Evolutionary conservation across 2,113 vertebrate species (phyloP), one percentile per base, ranked within the genome.

Genomic region (Charina bottae): DNA sequence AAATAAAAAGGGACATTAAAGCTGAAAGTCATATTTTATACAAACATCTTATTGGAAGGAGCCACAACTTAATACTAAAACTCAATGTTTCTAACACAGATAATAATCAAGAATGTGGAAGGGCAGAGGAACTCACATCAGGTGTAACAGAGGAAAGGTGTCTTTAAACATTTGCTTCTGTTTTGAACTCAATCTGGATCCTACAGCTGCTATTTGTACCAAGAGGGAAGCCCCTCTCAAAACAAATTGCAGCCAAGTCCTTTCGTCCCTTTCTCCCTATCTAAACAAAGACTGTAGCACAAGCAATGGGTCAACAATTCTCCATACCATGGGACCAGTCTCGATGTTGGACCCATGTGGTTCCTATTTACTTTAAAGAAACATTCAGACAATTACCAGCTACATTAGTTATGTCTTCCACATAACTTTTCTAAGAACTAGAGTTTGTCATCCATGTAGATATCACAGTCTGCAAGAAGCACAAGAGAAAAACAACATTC

Each of bases 401-500:
- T 33, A 90, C 33, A 72, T 37, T 17, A 13, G 53, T 55, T 89
- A 89, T 37, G n/a, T 19, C 53, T n/a, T 60, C 84, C 54, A 55
- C 89, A 87, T 83, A 85, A 23, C 13, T 88, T 15, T 78, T 89
- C 26, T 62, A 93, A 62, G 10, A 60, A 87, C 17, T 54, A 28
- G 2, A 13, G 62, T 89, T 72, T 42, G 37, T 46, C 19, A 53
- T 55, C 42, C 62, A 54, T 83, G 78, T 87, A 28, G 49, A 9
- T 56, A 42, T 10, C 5, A 26, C 55, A 60, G 85, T 0, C 86
- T 53, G 62, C 59, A 94, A 60, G 53, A 93, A 53, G 83, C 60
- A n/a, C 88, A 95, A 86, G 90, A 93, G 89, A 15, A 15, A 62
- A 92, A 49, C 33, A 55, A 28, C 46, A 8, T 88, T 92, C 85